Evolutionary conservation across 2,888 invertebrate species (phyloP).

Genomic region (Lepeophtheirus nordmannii): DNA sequence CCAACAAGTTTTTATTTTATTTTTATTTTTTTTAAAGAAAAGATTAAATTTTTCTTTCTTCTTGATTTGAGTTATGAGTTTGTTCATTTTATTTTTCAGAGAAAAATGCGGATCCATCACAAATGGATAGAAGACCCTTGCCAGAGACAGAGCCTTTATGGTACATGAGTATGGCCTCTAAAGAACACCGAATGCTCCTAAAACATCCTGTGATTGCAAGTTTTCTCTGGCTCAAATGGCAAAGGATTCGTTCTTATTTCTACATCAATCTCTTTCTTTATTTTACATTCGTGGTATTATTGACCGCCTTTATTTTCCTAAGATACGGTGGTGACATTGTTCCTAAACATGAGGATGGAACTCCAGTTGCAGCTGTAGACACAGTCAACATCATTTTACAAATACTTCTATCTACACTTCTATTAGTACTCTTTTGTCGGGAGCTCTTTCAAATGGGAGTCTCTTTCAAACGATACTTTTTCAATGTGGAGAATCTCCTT

Average conservation of each 20-base stretch:
- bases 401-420: constrained; percentile 17
- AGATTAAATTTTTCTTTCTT: background rate
- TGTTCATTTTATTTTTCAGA: background rate
- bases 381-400: constrained; percentile 16
- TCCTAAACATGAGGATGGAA: background rate
- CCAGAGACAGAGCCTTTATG: constrained; percentile 56
- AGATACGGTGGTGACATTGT: constrained; percentile 30
- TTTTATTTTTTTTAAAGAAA: background rate
- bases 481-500: constrained; percentile 54
- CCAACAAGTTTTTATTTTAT: too few relatives aligned
- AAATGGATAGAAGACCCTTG: constrained; percentile 12
- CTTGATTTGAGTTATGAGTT: background rate
- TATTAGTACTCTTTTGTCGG: constrained; percentile 32
- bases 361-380: background rate
- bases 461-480: constrained; percentile 49
- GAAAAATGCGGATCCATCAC: background rate
- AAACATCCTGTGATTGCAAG: constrained; percentile 28
- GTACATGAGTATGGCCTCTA: constrained; percentile 51
- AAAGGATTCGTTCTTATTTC: constrained; percentile 54
- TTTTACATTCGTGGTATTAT: constrained; percentile 48
- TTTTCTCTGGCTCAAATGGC: constrained; percentile 65
- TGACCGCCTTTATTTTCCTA: constrained; percentile 50
- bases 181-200: constrained; percentile 48
- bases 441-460: constrained; percentile 56
- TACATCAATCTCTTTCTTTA: constrained; percentile 57